These are phyloP conservation scores for Oopsacas minuta DNA, from an alignment of 37 sponge, comb jelly and placozoan genomes.

Conservation along the genomic window DNA sequence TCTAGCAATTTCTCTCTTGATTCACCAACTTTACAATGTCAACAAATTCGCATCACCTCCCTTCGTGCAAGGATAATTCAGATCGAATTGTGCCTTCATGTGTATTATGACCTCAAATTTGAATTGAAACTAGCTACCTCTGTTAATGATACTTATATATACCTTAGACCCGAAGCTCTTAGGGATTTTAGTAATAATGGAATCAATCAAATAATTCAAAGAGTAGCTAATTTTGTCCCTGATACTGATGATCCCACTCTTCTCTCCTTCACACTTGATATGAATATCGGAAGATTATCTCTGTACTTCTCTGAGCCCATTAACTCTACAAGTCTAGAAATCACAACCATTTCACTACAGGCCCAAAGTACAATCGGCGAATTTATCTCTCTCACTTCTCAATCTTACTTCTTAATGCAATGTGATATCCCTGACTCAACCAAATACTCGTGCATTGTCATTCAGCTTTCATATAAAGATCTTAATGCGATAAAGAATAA, in stretches of 20 bases:
- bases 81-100: background rate
- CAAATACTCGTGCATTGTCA: background rate
- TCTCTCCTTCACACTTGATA: slow-evolving; percentile 21
- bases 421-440: background rate
- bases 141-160: background rate
- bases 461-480: slow-evolving; percentile 46
- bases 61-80: background rate
- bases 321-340: slow-evolving; percentile 42
- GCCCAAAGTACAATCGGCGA: background rate
- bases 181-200: background rate
- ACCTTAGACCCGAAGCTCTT: background rate
- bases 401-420: background rate
- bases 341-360: slow-evolving; percentile 11
- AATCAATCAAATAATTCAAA: background rate
- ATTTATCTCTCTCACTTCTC: background rate
- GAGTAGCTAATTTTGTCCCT: background rate
- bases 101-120: background rate
- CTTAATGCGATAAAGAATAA: slow-evolving; percentile 63
- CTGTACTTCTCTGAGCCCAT: slow-evolving; percentile 68
- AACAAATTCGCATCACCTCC: background rate
- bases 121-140: background rate
- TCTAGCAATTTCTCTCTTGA: background rate
- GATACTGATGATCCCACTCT: slow-evolving; percentile 17
- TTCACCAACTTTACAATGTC: background rate
- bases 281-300: slow-evolving; percentile 44